phyloP scores from a whole-genome alignment of 2,797 vertebrate species.

The Erpetoichthys calabaricus region DNA sequence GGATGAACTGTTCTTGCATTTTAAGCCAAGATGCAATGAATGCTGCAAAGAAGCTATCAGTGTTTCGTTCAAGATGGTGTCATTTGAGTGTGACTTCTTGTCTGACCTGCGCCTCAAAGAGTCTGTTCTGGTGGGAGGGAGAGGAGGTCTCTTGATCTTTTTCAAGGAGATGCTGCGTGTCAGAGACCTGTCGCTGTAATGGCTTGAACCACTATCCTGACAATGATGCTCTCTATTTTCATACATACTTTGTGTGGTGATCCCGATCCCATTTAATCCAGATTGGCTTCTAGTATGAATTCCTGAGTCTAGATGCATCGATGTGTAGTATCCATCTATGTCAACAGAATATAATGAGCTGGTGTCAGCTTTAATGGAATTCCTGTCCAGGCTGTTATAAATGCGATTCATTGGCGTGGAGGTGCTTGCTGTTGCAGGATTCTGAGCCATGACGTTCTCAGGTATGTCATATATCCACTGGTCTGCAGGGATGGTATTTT shows the following conservation, averaged over 20 bases:
- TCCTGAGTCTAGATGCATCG: slow-evolving; percentile 59
- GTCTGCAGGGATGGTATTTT: slow-evolving; percentile 34
- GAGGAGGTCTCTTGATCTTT: slow-evolving; percentile 82
- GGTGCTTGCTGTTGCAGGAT: slow-evolving; percentile 55
- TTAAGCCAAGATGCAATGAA: slow-evolving; percentile 74
- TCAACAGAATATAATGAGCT: slow-evolving; percentile 75
- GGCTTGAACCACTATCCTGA: slow-evolving; percentile 42
- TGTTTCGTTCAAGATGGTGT: slow-evolving; percentile 67
- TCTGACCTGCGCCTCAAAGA: slow-evolving; percentile 72
- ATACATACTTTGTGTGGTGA: slow-evolving; percentile 69
- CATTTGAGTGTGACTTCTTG: slow-evolving; percentile 48
- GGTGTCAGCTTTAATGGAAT: slow-evolving; percentile 53
- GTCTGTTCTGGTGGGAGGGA: slow-evolving; percentile 82
- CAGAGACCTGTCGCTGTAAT: slow-evolving; percentile 63
- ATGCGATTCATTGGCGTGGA: slow-evolving; percentile 68
- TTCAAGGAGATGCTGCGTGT: slow-evolving; percentile 82
- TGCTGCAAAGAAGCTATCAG: slow-evolving; percentile 84
- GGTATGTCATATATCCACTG: slow-evolving; percentile 61
- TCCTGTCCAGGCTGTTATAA: slow-evolving; percentile 68
- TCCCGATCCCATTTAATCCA: slow-evolving; percentile 43
- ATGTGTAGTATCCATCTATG: slow-evolving; percentile 66
- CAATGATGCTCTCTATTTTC: slow-evolving; percentile 52
- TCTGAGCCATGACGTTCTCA: slow-evolving; percentile 48
- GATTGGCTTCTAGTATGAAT: slow-evolving; percentile 47
- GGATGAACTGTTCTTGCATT: slow-evolving; percentile 55